Conservation (phyloP, 2,113 vertebrate species). For the Sinocyclocheilus anshuiensis region DNA sequence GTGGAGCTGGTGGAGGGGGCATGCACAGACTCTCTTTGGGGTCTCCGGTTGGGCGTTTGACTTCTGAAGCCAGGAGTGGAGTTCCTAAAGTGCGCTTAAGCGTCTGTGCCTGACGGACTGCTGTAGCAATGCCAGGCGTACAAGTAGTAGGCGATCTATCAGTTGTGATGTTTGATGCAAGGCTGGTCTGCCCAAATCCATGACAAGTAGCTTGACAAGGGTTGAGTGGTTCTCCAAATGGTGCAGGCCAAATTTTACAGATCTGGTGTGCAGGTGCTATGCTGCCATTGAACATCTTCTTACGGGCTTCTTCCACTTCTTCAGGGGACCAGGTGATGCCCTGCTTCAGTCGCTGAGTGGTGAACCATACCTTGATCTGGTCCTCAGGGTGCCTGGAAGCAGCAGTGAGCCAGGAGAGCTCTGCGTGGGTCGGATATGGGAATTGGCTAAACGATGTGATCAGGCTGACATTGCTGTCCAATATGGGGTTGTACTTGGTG, state of each 20-base stretch:
- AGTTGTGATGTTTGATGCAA: slow-evolving; percentile 64
- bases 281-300: slow-evolving; percentile 98
- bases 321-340: slow-evolving; percentile 99
- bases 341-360: slow-evolving; percentile 92
- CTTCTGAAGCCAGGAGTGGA: slow-evolving; percentile 62
- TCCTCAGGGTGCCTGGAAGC: slow-evolving; percentile 94
- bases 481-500: slow-evolving; percentile 91
- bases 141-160: slow-evolving; percentile 76
- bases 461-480: slow-evolving; percentile 91
- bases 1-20: slow-evolving; percentile 70
- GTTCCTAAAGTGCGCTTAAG: slow-evolving; percentile 65
- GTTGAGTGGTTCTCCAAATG: slow-evolving; percentile 18
- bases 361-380: slow-evolving; percentile 97
- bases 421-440: slow-evolving; percentile 93
- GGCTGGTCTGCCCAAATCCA: neutral
- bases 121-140: slow-evolving; percentile 75
- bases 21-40: slow-evolving; percentile 41
- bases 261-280: slow-evolving; percentile 87
- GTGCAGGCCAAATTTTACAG: slow-evolving; percentile 81
- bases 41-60: slow-evolving; percentile 61
- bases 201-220: neutral
- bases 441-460: slow-evolving; percentile 95
- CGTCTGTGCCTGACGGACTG: slow-evolving; percentile 69
- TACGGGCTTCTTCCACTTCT: slow-evolving; percentile 96
- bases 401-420: slow-evolving; percentile 92